phyloP scores from a whole-genome alignment of 1,140 invertebrate genomes.

The Cataglyphis hispanica region DNA sequence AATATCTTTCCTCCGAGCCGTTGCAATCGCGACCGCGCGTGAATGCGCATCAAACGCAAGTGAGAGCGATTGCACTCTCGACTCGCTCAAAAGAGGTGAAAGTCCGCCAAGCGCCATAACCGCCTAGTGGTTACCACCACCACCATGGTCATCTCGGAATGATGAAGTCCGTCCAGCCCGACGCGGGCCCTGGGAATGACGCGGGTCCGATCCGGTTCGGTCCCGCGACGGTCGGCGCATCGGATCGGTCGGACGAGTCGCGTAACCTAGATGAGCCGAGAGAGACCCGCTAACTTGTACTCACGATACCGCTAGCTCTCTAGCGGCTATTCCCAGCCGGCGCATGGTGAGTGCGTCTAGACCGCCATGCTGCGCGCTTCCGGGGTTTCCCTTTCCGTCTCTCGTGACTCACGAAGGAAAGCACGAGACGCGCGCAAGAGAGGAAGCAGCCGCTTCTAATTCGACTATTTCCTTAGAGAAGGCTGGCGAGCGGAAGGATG shows the following conservation, averaged over 20 bases:
- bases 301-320: constrained; percentile 75
- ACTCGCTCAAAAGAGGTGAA: constrained; percentile 79
- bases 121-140: neutral
- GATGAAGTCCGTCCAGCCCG: constrained; percentile 11
- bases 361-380: constrained; percentile 59
- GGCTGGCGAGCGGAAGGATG: neutral
- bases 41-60: constrained; percentile 77
- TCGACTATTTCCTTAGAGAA: constrained; percentile 39
- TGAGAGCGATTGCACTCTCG: constrained; percentile 72
- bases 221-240: constrained; percentile 50
- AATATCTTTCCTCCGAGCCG: neutral
- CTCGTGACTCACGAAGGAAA: constrained; percentile 63
- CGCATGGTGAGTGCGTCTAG: constrained; percentile 56
- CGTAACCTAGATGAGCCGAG: constrained; percentile 71
- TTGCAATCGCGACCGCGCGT: constrained; percentile 3
- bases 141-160: constrained; percentile 6
- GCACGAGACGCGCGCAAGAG: constrained; percentile 41
- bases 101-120: constrained; percentile 73
- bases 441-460: constrained; percentile 50
- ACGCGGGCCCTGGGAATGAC: constrained; percentile 46
- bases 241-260: constrained; percentile 54
- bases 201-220: constrained; percentile 51
- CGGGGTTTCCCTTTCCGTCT: constrained; percentile 70
- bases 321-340: constrained; percentile 62
- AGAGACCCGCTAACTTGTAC: constrained; percentile 72